Conservation (phyloP, 2,888 invertebrate genomes). For the Philopedon plagiatum region DNA sequence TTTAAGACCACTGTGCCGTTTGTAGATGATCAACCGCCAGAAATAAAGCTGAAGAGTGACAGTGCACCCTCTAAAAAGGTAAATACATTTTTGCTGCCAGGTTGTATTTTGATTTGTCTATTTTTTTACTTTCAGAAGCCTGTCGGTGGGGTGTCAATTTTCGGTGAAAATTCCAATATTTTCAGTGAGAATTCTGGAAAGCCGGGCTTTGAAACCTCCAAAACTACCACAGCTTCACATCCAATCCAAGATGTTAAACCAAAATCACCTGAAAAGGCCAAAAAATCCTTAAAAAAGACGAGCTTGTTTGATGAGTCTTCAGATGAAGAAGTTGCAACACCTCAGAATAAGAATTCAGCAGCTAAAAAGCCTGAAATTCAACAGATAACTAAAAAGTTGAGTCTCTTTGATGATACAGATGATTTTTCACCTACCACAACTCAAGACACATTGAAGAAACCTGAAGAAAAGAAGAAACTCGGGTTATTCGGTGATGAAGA, state of each 20-base stretch:
- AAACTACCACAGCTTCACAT: neutral
- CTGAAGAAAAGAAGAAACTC: constrained; percentile 50
- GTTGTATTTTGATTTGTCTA: neutral
- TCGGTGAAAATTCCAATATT: constrained; percentile 66
- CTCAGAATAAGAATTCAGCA: neutral
- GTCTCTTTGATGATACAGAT: constrained; percentile 35
- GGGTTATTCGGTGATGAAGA: constrained; percentile 61
- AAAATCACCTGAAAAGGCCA: neutral
- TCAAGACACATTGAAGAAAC: constrained; percentile 13
- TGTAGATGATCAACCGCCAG: constrained; percentile 63
- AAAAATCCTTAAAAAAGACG: constrained; percentile 22
- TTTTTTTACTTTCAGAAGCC: constrained; percentile 71
- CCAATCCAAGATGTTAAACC: neutral
- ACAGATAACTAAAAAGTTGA: constrained; percentile 1
- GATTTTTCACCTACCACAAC: neutral
- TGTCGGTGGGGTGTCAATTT: constrained; percentile 74
- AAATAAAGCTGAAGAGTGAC: constrained; percentile 52
- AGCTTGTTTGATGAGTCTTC: constrained; percentile 45
- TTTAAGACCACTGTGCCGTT: constrained; percentile 57
- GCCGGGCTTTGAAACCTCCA: constrained; percentile 1
- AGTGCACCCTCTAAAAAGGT: constrained; percentile 53
- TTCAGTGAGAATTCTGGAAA: constrained; percentile 41
- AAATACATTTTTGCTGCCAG: constrained; percentile 8
- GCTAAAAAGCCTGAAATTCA: neutral
- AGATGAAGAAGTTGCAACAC: constrained; percentile 19